Percentiles rank a stretch among this genome's conserved stretches.
phyloP scores from a whole-genome alignment of 1,140 invertebrate species.

The Conus betulinus region DNA sequence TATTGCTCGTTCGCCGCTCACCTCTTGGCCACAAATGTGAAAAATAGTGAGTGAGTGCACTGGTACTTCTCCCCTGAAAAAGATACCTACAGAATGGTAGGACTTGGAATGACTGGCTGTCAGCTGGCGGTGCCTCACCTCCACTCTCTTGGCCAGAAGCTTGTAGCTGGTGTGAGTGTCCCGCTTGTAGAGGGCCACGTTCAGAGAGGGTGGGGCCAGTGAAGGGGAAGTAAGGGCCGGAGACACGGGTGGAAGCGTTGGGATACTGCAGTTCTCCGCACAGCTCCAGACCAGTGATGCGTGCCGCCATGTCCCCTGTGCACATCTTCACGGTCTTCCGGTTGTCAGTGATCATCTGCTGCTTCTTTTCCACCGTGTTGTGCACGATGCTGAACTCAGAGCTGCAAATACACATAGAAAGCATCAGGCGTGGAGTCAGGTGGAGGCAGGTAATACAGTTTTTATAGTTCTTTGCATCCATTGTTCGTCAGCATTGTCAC shows the following conservation, averaged over 20 bases:
- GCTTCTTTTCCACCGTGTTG: constrained; percentile 22
- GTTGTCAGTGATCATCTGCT: constrained; percentile 73
- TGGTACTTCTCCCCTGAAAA: no score
- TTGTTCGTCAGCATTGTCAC: no score
- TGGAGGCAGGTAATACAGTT: no score
- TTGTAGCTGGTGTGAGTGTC: constrained; percentile 80
- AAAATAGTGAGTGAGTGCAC: no score
- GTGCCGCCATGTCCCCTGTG: constrained; percentile 63
- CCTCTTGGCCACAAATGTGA: no score
- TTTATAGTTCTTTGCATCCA: no score
- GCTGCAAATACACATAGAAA: neutral
- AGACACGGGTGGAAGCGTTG: constrained; percentile 79
- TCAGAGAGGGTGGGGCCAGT: constrained; percentile 87
- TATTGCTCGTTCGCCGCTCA: no score
- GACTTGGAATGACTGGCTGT: no score
- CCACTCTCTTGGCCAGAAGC: constrained; percentile 70
- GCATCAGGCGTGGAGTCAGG: no score
- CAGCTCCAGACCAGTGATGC: constrained; percentile 86
- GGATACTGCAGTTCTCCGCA: constrained; percentile 87
- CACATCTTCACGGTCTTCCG: constrained; percentile 80
- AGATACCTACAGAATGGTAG: no score
- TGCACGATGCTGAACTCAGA: constrained; percentile 27
- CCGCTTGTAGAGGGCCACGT: constrained; percentile 86
- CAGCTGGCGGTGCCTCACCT: constrained; percentile 48
- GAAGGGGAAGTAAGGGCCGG: constrained; percentile 85